phyloP scores from a whole-genome alignment of 2,888 invertebrate species.

The Chrysotoxum bicinctum region DNA sequence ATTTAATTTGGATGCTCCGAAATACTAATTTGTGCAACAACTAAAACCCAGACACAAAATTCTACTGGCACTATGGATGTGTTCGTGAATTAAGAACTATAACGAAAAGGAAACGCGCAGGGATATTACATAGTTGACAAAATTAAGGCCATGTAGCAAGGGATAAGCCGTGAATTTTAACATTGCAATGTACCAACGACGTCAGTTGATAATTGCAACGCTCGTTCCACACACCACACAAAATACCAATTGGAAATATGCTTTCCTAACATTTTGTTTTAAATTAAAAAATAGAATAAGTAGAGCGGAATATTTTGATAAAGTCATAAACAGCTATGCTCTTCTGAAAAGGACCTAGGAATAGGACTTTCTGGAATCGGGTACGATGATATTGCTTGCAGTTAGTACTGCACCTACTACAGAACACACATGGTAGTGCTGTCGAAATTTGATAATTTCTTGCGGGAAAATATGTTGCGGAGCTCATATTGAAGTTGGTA shows the following conservation, averaged over 20 bases:
- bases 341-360: too few relatives aligned
- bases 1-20: conserved; percentile 62
- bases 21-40: conserved; percentile 59
- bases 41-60: conserved; percentile 33
- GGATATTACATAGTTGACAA: conserved; percentile 1
- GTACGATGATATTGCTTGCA: too few relatives aligned
- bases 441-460: too few relatives aligned
- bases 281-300: conserved; percentile 47
- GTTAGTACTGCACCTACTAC: too few relatives aligned
- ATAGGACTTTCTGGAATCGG: too few relatives aligned
- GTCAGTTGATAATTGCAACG: conserved; percentile 50
- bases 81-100: neutral
- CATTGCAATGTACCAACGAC: neutral
- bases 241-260: conserved; percentile 57
- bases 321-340: neutral
- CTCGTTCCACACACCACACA: conserved; percentile 11
- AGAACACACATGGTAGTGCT: too few relatives aligned
- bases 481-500: too few relatives aligned
- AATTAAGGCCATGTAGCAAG: conserved; percentile 12
- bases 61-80: neutral
- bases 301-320: conserved; percentile 9
- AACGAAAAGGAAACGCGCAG: neutral
- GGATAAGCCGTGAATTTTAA: conserved; percentile 42
- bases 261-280: conserved; percentile 13
- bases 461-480: too few relatives aligned